phyloP scores from a whole-genome alignment of 1,140 invertebrate species.

The Pseudomyrmex dendroicus region DNA sequence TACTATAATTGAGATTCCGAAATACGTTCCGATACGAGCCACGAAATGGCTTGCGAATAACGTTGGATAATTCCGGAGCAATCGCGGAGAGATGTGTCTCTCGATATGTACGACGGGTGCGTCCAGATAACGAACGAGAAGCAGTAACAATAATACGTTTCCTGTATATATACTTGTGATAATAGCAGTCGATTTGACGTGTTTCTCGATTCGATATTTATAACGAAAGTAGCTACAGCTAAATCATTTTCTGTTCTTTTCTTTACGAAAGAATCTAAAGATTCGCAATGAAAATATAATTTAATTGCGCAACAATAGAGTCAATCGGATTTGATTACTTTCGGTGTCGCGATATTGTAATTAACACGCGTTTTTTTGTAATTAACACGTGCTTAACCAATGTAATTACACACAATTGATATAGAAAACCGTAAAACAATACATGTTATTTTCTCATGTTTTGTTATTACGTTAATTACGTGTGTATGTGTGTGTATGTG shows the following conservation, averaged over 20 bases:
- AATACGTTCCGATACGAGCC: slow-evolving; percentile 38
- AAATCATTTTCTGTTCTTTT: background rate
- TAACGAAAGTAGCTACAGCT: background rate
- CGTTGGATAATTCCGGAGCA: slow-evolving; percentile 31
- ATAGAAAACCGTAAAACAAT: too few relatives aligned
- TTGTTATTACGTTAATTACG: slow-evolving; percentile 38
- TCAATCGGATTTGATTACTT: too few relatives aligned
- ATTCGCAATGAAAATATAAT: too few relatives aligned
- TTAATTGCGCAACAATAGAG: too few relatives aligned
- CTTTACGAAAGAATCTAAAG: too few relatives aligned
- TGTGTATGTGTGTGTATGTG: too few relatives aligned
- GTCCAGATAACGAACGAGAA: background rate
- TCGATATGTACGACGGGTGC: background rate
- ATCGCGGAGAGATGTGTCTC: slow-evolving; percentile 29
- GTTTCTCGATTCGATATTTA: background rate
- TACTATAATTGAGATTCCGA: slow-evolving; percentile 50
- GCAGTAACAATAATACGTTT: slow-evolving; percentile 5
- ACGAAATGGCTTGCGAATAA: slow-evolving; percentile 44
- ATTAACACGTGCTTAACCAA: too few relatives aligned
- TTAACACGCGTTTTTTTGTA: too few relatives aligned
- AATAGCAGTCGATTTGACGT: slow-evolving; percentile 1
- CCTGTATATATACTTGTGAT: background rate
- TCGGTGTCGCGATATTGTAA: too few relatives aligned
- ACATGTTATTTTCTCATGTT: slow-evolving; percentile 32
- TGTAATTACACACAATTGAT: too few relatives aligned